Conservation (phyloP, 2,797 vertebrate genomes). For the Notoglanidium macrostoma region DNA sequence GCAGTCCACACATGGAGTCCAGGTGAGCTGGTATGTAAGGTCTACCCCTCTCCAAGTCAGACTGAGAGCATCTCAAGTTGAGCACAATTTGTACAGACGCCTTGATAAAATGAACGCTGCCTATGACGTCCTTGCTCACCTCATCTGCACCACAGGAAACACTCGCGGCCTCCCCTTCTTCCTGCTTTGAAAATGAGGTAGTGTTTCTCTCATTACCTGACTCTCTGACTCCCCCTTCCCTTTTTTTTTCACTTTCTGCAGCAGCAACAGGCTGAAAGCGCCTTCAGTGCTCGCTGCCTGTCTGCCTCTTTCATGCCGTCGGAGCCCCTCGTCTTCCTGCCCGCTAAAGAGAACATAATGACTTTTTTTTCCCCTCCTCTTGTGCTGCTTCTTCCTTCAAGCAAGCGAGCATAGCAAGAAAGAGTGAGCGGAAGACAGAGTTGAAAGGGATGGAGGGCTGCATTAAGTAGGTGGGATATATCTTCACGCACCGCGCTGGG, state of each 20-base stretch:
- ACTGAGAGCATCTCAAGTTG: slow-evolving; percentile 25
- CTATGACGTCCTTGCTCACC: slow-evolving; percentile 77
- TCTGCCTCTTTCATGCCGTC: slow-evolving; percentile 22
- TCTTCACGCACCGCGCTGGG: slow-evolving; percentile 50
- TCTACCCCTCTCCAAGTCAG: neutral
- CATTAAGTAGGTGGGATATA: slow-evolving; percentile 61
- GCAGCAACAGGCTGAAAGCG: slow-evolving; percentile 66
- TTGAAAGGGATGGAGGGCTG: slow-evolving; percentile 57
- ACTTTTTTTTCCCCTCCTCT: slow-evolving; percentile 17
- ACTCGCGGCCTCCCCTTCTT: slow-evolving; percentile 78
- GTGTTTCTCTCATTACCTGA: slow-evolving; percentile 41
- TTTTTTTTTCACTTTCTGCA: slow-evolving; percentile 54
- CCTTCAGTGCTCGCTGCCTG: slow-evolving; percentile 64
- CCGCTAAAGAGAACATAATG: neutral
- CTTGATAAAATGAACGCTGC: slow-evolving; percentile 66
- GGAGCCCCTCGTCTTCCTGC: slow-evolving; percentile 17
- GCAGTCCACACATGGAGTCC: neutral
- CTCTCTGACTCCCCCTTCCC: slow-evolving; percentile 34
- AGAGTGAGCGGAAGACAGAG: slow-evolving; percentile 39
- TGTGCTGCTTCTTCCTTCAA: slow-evolving; percentile 45
- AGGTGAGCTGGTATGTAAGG: neutral
- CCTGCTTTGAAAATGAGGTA: slow-evolving; percentile 79
- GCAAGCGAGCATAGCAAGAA: slow-evolving; percentile 57
- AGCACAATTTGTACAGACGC: slow-evolving; percentile 57
- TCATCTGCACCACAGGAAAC: slow-evolving; percentile 86